These are phyloP conservation scores for Raja brachyura DNA, from an alignment of 2,113 vertebrate genomes.

Conservation along the genomic window DNA sequence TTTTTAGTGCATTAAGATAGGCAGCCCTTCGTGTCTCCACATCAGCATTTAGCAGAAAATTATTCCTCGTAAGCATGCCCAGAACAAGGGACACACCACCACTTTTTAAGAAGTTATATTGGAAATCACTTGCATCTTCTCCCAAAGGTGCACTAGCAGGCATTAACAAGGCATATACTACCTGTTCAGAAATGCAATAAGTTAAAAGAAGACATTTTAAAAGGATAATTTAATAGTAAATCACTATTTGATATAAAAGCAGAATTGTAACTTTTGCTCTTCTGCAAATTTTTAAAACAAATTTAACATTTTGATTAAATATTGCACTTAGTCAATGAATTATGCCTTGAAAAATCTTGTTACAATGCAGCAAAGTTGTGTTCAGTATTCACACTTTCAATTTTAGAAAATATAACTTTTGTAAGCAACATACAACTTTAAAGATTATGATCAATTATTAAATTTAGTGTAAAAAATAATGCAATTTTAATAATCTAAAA, in stretches of 20 bases:
- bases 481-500: too few relatives aligned
- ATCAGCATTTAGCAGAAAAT: conserved; percentile 96
- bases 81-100: conserved; percentile 88
- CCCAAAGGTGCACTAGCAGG: conserved; percentile 92
- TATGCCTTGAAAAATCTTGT: background rate
- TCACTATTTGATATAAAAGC: background rate
- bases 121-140: conserved; percentile 95
- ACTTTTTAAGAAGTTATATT: conserved; percentile 95
- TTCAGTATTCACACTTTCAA: background rate
- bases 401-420: background rate
- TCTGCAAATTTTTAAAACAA: background rate
- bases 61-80: conserved; percentile 98
- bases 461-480: too few relatives aligned
- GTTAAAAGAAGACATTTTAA: background rate
- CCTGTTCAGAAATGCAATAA: conserved; percentile 56
- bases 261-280: background rate
- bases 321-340: background rate
- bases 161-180: conserved; percentile 98
- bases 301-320: background rate
- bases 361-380: background rate
- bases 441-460: background rate
- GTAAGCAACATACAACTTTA: background rate
- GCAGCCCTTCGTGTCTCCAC: conserved; percentile 95
- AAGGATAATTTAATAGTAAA: background rate
- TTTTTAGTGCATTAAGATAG: conserved; percentile 95